Base-by-base conservation (phyloP, 2,113 vertebrate genomes). In the Poecile atricapillus region DNA sequence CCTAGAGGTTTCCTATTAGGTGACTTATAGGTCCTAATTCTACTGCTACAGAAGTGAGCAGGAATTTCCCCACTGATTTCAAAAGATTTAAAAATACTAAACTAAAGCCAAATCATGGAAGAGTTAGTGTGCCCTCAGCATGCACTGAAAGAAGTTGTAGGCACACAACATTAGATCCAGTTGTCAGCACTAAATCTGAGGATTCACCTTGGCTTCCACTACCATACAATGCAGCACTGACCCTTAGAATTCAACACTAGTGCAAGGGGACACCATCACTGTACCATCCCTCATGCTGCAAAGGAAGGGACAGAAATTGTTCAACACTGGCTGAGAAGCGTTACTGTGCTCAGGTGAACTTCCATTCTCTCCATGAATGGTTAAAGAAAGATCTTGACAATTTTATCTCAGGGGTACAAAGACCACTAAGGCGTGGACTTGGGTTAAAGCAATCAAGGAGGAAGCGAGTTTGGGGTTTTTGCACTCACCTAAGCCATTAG, bases 401-500 rank as follows among this genome's bases (percentile, higher is more conserved):
- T 15, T 43, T 43, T 14, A 80, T 74, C 49, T 55, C 43, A 70
- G 27, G 3, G 8, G 4, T 31, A 44, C 13, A 39, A 75, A 62
- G 37, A 39, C 33, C 43, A 25, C 53, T 69, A 37, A 37, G 37
- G 18, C 1, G 0, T 33, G 23, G 55, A 47, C 0, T 71, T 10
- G 2, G 25, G 23, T 82, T 55, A 35, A 63, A 24, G 28, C 20
- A 52, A 35, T 22, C 49, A 47, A 70, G 27, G 62, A 71, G 13
- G 10, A 31, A 25, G 5, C 25, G 0, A 0, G 3, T 9, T 27
- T 83, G 33, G 15, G 6, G 0, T 1, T 70, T 89, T 65, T 59
- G 21, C n/a, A 23, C 11, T 60, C 37, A 55, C 28, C 64, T 83
- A 79, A 56, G 30, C 30, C 14, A 19, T 19, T 46, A 74, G 11